Percentiles rank a stretch among this genome's conserved stretches.
Conservation (phyloP, 2,797 vertebrate species). For the Malacoctenus gilli region DNA sequence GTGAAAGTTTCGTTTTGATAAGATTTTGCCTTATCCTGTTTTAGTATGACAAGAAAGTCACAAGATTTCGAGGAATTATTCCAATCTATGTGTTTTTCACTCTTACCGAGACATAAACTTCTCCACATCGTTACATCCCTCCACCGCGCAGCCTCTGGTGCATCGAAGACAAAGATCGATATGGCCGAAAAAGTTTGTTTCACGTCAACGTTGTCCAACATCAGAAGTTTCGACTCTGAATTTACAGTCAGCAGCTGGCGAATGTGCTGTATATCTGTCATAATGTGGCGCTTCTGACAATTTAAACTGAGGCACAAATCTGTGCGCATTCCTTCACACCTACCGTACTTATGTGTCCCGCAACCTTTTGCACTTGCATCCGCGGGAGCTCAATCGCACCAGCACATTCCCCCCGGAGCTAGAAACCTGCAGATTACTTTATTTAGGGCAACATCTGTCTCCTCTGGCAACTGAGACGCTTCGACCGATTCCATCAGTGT, state of each 20-base stretch:
- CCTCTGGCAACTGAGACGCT: slow-evolving; percentile 1
- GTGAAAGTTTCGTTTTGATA: too few species aligned
- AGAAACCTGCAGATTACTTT: slow-evolving; percentile 10
- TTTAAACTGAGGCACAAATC: slow-evolving; percentile 21
- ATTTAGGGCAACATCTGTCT: slow-evolving; percentile 3
- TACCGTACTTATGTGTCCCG: slow-evolving; percentile 11
- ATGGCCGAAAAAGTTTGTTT: slow-evolving; percentile 21
- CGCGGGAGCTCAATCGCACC: slow-evolving; percentile 1
- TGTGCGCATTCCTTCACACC: slow-evolving; percentile 48
- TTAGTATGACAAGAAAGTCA: too few species aligned
- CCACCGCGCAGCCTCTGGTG: too few species aligned
- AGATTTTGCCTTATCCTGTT: too few species aligned
- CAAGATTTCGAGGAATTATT: too few species aligned
- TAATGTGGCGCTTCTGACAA: slow-evolving; percentile 9
- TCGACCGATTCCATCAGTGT: background rate
- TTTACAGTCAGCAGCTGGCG: slow-evolving; percentile 31
- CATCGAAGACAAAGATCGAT: slow-evolving; percentile 3
- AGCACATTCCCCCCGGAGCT: background rate
- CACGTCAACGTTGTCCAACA: slow-evolving; percentile 25
- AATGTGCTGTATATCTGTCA: slow-evolving; percentile 30
- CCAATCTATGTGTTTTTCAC: too few species aligned
- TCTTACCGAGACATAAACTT: too few species aligned
- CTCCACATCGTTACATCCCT: too few species aligned
- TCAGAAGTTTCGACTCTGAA: slow-evolving; percentile 4
- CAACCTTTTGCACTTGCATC: slow-evolving; percentile 27